phyloP scores from a whole-genome alignment of 2,797 vertebrate species.

The Gephyroberyx darwinii region DNA sequence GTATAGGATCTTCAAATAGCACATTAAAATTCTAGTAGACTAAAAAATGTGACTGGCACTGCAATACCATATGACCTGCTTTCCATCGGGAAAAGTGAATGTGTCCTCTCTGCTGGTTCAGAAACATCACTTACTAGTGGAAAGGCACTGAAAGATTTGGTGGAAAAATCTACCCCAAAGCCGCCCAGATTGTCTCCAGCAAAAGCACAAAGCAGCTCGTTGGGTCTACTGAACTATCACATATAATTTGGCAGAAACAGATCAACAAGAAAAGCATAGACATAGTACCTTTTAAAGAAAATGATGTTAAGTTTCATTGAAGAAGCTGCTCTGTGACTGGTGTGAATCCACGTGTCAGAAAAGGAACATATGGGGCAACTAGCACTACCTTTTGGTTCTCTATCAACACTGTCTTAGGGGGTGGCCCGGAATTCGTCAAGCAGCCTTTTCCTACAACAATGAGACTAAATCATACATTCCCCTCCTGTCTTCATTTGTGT shows the following conservation, averaged over 20 bases:
- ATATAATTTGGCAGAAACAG: background rate
- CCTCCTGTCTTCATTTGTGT: background rate
- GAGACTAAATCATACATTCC: background rate
- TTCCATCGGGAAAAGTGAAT: conserved; percentile 3
- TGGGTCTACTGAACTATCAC: background rate
- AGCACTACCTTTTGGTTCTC: background rate
- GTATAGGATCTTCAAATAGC: conserved; percentile 34
- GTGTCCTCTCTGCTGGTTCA: conserved; percentile 10
- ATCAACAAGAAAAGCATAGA: background rate
- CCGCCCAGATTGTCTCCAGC: background rate
- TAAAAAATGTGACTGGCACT: conserved; percentile 40
- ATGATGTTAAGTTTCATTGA: no score
- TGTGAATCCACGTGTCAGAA: background rate
- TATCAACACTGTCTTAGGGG: no score
- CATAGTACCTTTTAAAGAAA: no score
- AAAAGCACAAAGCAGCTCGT: background rate
- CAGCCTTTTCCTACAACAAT: no score
- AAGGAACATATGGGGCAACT: no score
- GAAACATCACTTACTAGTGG: background rate
- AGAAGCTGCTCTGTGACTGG: conserved; percentile 1
- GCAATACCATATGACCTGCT: conserved; percentile 23
- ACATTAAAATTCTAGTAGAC: conserved; percentile 38
- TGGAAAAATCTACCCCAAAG: background rate
- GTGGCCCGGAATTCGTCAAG: no score
- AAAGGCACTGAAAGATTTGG: background rate